A percentile compares a stretch with the other conserved stretches of the same genome.
Conservation (phyloP, 2,113 vertebrate species). For the Arothron firmamentum region DNA sequence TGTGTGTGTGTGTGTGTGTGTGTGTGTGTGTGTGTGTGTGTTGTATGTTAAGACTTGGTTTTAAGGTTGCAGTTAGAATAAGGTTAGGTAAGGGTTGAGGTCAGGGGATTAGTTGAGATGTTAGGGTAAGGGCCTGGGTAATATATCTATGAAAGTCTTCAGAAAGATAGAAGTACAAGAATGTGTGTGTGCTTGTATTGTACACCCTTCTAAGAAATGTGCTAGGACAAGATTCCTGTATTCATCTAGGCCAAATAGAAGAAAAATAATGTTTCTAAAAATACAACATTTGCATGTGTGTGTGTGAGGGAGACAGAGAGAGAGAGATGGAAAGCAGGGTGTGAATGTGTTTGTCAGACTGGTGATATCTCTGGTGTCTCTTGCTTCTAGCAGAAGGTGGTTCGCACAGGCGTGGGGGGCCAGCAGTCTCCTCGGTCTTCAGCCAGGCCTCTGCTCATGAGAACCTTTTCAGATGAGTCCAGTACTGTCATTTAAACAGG, state of each 20-base stretch:
- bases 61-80: no score
- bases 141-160: no score
- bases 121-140: no score
- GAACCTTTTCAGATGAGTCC: constrained; percentile 98
- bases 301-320: constrained; percentile 25
- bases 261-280: constrained; percentile 15
- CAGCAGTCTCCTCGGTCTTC: constrained; percentile 82
- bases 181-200: background rate
- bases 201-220: constrained; percentile 4
- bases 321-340: constrained; percentile 7
- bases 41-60: no score
- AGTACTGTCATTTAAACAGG: constrained; percentile 92
- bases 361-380: constrained; percentile 73
- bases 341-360: constrained; percentile 40
- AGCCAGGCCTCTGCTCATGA: constrained; percentile 95
- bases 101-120: no score
- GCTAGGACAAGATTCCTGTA: background rate
- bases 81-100: no score
- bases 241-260: background rate
- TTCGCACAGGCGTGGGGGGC: constrained; percentile 78
- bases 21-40: background rate
- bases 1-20: constrained; percentile 1
- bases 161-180: no score
- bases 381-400: constrained; percentile 86
- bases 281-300: constrained; percentile 9